Conservation (phyloP, 2,113 vertebrate genomes). For the Ptychochromis oligacanthus region DNA sequence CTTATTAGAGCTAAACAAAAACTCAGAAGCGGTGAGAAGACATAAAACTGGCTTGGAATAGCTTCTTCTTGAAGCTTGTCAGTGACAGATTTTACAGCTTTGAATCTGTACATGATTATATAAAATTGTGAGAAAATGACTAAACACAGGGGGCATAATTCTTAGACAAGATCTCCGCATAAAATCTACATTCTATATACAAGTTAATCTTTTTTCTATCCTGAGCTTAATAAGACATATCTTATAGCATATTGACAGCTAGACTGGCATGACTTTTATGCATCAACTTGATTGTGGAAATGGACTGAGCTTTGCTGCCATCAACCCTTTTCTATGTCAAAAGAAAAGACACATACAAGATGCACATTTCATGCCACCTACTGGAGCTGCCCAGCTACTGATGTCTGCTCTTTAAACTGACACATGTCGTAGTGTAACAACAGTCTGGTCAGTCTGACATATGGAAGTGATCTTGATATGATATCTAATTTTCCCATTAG, state of each 20-base stretch:
- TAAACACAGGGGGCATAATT: neutral
- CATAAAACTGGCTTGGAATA: neutral
- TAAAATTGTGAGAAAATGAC: neutral
- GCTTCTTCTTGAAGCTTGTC: neutral
- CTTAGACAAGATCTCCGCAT: neutral
- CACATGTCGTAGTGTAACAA: neutral
- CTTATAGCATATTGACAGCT: neutral
- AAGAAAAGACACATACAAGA: neutral
- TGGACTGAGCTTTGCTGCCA: neutral
- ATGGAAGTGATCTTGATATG: neutral
- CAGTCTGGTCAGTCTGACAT: neutral
- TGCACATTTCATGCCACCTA: neutral
- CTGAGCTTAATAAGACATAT: neutral
- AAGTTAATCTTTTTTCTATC: neutral
- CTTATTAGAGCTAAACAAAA: constrained; percentile 11
- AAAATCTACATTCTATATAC: neutral
- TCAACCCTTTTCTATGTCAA: neutral
- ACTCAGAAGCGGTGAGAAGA: neutral
- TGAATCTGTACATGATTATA: neutral
- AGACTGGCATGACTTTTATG: neutral
- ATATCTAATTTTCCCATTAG: neutral
- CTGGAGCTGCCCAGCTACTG: neutral
- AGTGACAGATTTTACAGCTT: constrained; percentile 3
- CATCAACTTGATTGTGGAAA: neutral
- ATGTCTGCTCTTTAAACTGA: constrained; percentile 9